Conservation (phyloP, 2,888 invertebrate genomes). For the Thereva unica region DNA sequence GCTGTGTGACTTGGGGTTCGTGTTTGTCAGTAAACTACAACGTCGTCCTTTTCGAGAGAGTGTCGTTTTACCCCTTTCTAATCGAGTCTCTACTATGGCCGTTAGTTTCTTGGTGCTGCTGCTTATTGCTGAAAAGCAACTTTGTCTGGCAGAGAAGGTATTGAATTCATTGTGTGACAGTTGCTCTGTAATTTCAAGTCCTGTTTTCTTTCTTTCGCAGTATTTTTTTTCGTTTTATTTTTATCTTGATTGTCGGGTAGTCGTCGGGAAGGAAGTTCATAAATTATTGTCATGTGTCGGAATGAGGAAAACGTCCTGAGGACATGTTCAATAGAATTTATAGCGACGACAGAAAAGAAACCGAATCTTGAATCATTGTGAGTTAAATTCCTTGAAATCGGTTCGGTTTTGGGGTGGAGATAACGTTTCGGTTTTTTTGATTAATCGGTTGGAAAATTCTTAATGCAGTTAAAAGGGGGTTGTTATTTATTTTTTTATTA, state of each 20-base stretch:
- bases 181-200: too few species aligned
- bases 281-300: slow-evolving; percentile 42
- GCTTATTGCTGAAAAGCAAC: too few species aligned
- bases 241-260: slow-evolving; percentile 39
- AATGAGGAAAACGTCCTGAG: slow-evolving; percentile 32
- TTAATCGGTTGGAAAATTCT: slow-evolving; percentile 34
- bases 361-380: slow-evolving; percentile 34
- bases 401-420: slow-evolving; percentile 18
- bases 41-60: slow-evolving; percentile 8
- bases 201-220: slow-evolving; percentile 3
- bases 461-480: not conserved
- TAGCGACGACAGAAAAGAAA: slow-evolving; percentile 38
- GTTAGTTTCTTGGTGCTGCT: too few species aligned
- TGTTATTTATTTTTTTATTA: too few species aligned
- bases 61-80: slow-evolving; percentile 18
- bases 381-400: slow-evolving; percentile 39
- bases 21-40: slow-evolving; percentile 33
- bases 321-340: slow-evolving; percentile 41
- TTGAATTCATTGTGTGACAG: too few species aligned
- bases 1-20: slow-evolving; percentile 38
- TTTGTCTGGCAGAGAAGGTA: too few species aligned
- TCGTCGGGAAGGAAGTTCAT: slow-evolving; percentile 42
- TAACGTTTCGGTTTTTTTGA: slow-evolving; percentile 11
- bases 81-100: not conserved
- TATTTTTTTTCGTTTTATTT: slow-evolving; percentile 25